Conservation (phyloP, 2,888 invertebrate genomes). For the Orthosia gothica region DNA sequence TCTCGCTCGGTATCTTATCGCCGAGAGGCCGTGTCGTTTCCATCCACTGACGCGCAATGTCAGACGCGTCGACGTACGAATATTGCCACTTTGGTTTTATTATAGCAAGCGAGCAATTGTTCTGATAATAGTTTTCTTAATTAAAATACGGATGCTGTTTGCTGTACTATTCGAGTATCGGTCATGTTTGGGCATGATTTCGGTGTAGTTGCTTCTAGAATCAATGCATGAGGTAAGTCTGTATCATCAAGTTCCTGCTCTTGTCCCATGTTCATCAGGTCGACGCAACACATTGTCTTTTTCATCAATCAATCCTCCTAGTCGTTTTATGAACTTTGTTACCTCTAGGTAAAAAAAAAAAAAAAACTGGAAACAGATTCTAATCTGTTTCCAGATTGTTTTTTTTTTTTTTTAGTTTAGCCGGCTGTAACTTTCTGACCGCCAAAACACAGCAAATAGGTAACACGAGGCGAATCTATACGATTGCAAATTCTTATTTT, state of each 20-base stretch:
- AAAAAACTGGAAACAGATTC: too few relatives aligned
- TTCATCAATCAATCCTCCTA: too few relatives aligned
- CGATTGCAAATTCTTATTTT: neutral
- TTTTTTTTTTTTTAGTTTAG: too few relatives aligned
- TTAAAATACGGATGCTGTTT: slow-evolving; percentile 40
- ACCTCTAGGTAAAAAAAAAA: too few relatives aligned
- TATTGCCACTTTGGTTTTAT: slow-evolving; percentile 67
- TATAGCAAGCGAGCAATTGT: slow-evolving; percentile 50
- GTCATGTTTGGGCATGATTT: slow-evolving; percentile 3
- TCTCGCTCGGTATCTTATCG: slow-evolving; percentile 64
- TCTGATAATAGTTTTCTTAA: slow-evolving; percentile 59
- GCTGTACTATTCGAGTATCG: slow-evolving; percentile 2
- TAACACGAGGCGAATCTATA: neutral
- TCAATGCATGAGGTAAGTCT: neutral
- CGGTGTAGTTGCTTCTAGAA: too few relatives aligned
- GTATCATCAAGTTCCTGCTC: too few relatives aligned
- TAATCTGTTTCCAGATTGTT: too few relatives aligned
- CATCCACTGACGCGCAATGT: slow-evolving; percentile 54
- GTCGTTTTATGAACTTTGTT: too few relatives aligned
- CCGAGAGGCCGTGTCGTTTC: slow-evolving; percentile 54
- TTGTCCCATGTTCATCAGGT: too few relatives aligned
- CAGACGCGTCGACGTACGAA: slow-evolving; percentile 62
- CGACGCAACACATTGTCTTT: too few relatives aligned
- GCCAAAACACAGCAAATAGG: neutral
- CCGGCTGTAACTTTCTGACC: too few relatives aligned